Evolutionary conservation across 2,888 invertebrate species (phyloP).

Genomic region (Digitonthophagus gazella): DNA sequence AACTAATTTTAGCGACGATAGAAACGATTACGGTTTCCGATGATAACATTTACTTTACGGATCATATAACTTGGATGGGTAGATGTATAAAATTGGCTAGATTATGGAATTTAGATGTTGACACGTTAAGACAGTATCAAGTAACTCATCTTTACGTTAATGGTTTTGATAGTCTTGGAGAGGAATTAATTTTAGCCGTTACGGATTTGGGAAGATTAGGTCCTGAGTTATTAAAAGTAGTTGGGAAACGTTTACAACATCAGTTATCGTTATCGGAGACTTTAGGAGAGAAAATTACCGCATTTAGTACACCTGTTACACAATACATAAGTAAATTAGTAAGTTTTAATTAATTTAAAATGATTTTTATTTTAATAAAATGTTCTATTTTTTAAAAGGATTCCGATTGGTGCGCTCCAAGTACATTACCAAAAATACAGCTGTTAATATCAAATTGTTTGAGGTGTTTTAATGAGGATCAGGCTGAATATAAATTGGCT

Average conservation of each 20-base stretch:
- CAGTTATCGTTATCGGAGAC: constrained; percentile 60
- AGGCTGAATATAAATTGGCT: constrained; percentile 50
- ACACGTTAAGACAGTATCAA: constrained; percentile 74
- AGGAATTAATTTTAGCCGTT: constrained; percentile 64
- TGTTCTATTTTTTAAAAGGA: constrained; percentile 41
- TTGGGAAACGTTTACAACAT: constrained; percentile 75
- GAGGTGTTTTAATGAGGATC: constrained; percentile 48
- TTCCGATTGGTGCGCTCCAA: constrained; percentile 47
- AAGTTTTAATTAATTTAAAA: constrained; percentile 42
- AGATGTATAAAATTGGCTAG: constrained; percentile 69
- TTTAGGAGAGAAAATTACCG: constrained; percentile 67
- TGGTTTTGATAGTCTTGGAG: constrained; percentile 62
- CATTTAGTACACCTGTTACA: constrained; percentile 73
- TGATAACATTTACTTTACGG: constrained; percentile 52
- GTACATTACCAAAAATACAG: constrained; percentile 44
- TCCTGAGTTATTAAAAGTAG: constrained; percentile 71
- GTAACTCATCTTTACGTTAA: constrained; percentile 61
- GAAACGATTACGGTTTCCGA: constrained; percentile 67
- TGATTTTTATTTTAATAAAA: neutral
- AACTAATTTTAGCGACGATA: constrained; percentile 70
- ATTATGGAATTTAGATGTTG: constrained; percentile 74
- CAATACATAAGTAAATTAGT: constrained; percentile 72
- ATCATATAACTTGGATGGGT: constrained; percentile 68
- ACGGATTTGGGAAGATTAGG: constrained; percentile 69
- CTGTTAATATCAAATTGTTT: constrained; percentile 49